phyloP scores from a whole-genome alignment of 2,888 invertebrate genomes.

The Hirtodrosophila histrioides region DNA sequence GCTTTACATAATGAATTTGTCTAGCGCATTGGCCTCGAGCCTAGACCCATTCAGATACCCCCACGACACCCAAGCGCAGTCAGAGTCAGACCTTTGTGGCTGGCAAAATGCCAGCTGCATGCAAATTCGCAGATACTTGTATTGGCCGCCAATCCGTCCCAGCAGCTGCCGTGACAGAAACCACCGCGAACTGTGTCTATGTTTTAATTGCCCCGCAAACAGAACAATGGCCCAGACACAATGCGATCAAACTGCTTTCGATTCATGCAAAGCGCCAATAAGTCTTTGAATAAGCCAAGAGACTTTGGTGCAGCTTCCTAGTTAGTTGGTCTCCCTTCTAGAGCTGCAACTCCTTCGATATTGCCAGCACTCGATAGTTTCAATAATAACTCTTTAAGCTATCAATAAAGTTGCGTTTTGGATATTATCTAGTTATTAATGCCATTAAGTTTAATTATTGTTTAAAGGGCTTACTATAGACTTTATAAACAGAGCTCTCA shows the following conservation, averaged over 20 bases:
- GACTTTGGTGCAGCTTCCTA: slow-evolving; percentile 27
- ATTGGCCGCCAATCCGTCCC: slow-evolving; percentile 42
- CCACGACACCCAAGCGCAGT: slow-evolving; percentile 40
- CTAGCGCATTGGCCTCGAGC: slow-evolving; percentile 52
- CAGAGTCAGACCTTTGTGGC: slow-evolving; percentile 48
- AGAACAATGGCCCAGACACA: slow-evolving; percentile 66
- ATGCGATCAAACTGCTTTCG: slow-evolving; percentile 19
- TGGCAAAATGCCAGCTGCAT: slow-evolving; percentile 74
- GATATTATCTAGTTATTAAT: no score
- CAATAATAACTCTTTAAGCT: no score
- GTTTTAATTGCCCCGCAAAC: slow-evolving; percentile 69
- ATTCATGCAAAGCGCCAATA: slow-evolving; percentile 44
- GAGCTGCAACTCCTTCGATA: no score
- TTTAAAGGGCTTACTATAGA: no score
- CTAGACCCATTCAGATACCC: slow-evolving; percentile 30
- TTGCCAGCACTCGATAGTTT: no score
- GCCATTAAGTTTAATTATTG: no score
- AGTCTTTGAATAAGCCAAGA: slow-evolving; percentile 30
- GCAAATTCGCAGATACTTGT: slow-evolving; percentile 56
- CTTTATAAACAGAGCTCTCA: no score
- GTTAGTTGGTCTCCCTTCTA: no score
- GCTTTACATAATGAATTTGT: slow-evolving; percentile 71
- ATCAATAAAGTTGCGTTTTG: no score
- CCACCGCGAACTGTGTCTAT: slow-evolving; percentile 39
- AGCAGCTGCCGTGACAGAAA: slow-evolving; percentile 40